A percentile compares a stretch with the other conserved stretches of the same genome.
These are phyloP conservation scores for Pycnomerus fuliginosus DNA, from an alignment of 2,888 invertebrate genomes.

Conservation along the genomic window DNA sequence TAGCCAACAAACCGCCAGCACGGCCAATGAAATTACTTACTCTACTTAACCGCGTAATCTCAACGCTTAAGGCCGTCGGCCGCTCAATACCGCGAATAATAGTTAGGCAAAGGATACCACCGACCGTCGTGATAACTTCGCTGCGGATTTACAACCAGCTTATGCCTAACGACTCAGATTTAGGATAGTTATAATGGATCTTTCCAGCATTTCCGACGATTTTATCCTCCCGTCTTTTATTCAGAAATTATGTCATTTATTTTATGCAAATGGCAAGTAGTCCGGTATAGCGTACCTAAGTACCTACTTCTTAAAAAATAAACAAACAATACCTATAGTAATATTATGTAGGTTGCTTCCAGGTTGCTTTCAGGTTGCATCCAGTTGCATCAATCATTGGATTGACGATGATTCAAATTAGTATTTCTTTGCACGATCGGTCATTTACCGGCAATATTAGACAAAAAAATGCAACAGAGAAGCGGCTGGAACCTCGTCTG, in stretches of 20 bases:
- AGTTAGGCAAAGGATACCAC: conserved; percentile 39
- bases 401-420: too few relatives aligned
- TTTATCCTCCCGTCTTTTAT: conserved; percentile 31
- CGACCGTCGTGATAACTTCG: conserved; percentile 39
- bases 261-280: too few relatives aligned
- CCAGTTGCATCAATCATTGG: too few relatives aligned
- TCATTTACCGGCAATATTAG: too few relatives aligned
- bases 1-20: conserved; percentile 50
- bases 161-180: conserved; percentile 42
- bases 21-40: conserved; percentile 50
- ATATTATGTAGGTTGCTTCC: too few relatives aligned
- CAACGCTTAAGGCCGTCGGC: conserved; percentile 41
- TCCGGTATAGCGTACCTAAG: too few relatives aligned
- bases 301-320: too few relatives aligned
- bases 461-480: too few relatives aligned
- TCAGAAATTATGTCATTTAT: conserved; percentile 35
- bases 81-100: conserved; percentile 44
- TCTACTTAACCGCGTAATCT: conserved; percentile 50
- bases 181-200: conserved; percentile 41
- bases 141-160: conserved; percentile 43
- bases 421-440: too few relatives aligned
- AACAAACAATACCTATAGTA: too few relatives aligned
- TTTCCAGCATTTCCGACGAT: conserved; percentile 27
- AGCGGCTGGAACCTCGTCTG: too few relatives aligned
- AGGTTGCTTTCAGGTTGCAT: too few relatives aligned